These are phyloP conservation scores for Aproaerema taeniolella DNA, from an alignment of 2,888 invertebrate species.

Conservation along the genomic window DNA sequence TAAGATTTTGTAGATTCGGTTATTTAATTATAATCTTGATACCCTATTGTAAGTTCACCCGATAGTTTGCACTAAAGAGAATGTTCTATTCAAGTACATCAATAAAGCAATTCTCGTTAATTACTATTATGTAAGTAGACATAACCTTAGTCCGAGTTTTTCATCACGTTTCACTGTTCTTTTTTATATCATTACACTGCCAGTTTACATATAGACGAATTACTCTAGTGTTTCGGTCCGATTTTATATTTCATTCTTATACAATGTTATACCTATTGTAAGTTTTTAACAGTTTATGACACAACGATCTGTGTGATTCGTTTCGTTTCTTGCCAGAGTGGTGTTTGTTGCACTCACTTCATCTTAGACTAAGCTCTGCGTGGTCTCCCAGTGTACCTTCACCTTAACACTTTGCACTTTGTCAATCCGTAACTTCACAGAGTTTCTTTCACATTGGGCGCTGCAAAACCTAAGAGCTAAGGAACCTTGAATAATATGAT, in stretches of 20 bases:
- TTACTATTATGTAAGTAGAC: slow-evolving; percentile 70
- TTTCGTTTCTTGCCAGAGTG: too few relatives aligned
- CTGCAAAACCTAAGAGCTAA: too few relatives aligned
- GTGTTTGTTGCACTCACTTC: slow-evolving; percentile 28
- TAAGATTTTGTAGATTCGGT: slow-evolving; percentile 74
- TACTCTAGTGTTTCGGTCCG: slow-evolving; percentile 68
- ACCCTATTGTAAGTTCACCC: slow-evolving; percentile 68
- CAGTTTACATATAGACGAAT: slow-evolving; percentile 49
- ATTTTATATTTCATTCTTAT: slow-evolving; percentile 74
- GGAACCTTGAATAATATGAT: too few relatives aligned
- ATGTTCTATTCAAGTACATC: slow-evolving; percentile 50
- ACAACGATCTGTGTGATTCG: slow-evolving; percentile 32
- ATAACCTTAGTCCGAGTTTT: slow-evolving; percentile 42
- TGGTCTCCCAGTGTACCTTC: slow-evolving; percentile 32
- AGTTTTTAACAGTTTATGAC: slow-evolving; percentile 61
- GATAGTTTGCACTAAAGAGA: slow-evolving; percentile 71
- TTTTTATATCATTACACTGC: slow-evolving; percentile 50
- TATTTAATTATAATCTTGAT: slow-evolving; percentile 61
- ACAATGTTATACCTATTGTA: slow-evolving; percentile 62
- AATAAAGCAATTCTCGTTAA: slow-evolving; percentile 73
- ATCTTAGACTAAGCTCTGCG: slow-evolving; percentile 47
- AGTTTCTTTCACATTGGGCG: too few relatives aligned
- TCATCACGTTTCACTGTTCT: slow-evolving; percentile 44
- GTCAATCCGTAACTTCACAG: too few relatives aligned
- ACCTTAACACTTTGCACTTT: slow-evolving; percentile 19